These are phyloP conservation scores for Hydrochoerus hydrochaeris DNA, from an alignment of 2,113 vertebrate species.

Conservation along the genomic window DNA sequence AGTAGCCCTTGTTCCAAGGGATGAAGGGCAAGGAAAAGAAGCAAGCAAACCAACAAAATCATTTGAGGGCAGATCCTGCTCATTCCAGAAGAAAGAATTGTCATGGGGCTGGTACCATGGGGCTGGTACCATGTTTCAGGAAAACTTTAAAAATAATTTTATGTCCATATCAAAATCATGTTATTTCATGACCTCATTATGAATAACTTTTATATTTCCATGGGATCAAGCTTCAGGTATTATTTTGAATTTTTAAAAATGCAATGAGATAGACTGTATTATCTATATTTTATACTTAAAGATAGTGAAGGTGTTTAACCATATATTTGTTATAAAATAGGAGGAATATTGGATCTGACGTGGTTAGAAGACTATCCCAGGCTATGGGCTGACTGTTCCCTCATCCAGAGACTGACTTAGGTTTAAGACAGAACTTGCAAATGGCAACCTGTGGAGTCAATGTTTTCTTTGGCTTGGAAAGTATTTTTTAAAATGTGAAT, in stretches of 20 bases:
- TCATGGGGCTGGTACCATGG: not conserved
- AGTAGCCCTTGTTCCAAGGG: not conserved
- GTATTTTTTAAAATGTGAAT: not conserved
- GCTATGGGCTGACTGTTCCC: not conserved
- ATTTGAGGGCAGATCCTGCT: not conserved
- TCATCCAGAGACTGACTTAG: not conserved
- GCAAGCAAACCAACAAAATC: not conserved
- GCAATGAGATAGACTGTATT: not conserved
- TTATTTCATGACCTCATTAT: conserved; percentile 25
- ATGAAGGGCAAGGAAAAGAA: not conserved
- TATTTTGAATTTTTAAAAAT: not conserved
- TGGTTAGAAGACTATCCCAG: not conserved
- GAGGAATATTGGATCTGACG: not conserved
- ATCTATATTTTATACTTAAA: not conserved
- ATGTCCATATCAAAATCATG: not conserved
- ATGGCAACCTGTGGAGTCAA: not conserved
- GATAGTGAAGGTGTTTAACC: not conserved
- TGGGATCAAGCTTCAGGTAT: not conserved
- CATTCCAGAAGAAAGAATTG: not conserved
- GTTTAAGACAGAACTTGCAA: not conserved
- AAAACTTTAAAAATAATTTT: not conserved
- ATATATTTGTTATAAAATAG: not conserved
- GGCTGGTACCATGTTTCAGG: not conserved
- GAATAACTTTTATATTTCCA: conserved; percentile 33
- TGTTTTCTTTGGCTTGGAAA: not conserved